Evolutionary conservation across 1,140 invertebrate species (phyloP), one percentile per base, ranked within the genome.

Genomic region (Trachymyrmex cornetzi): DNA sequence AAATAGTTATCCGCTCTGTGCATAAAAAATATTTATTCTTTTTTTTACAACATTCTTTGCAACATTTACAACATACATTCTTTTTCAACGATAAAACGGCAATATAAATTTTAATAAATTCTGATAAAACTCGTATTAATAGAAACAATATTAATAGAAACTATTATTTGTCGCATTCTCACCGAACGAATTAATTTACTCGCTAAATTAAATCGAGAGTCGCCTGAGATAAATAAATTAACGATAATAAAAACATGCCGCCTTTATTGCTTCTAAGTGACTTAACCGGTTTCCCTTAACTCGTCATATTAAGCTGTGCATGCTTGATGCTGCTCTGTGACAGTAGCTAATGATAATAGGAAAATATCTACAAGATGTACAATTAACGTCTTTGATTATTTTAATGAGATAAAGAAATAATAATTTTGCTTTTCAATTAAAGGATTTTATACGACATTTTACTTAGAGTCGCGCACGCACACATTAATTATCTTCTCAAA

Each of bases 271-370:
- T 48, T 30, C 24, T 48, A 59, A 82, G 38, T 57, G 38, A 82
- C 38, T 82, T 22, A 61, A 82, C 67, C 67, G 67, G 67, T 82
- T 82, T 74, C 22, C 22, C 24, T 34, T 48, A 30, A 6, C 80
- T 61, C 34, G 67, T 30, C 24, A 59, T n/a, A n/a, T 0, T 4
- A 34, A 72, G 19, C 34, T 34, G 34, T 14, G n/a, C 57, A 30
- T 69, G 34, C 30, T 82, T 82, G 7, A 55, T 16, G 38, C 59
- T 71, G 66, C 44, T 69, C 50, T 59, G 30, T 59, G 75, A 77
- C 34, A 44, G 24, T 53, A 55, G 44, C 5, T 44, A n/a, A 63
- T 34, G 19, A 30, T 48, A 38, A 30, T 30, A 34, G n/a, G 16
- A 44, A 71, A 59, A 59, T 48, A 59, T 30, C 38, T 16, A 24